A percentile compares a stretch with the other conserved stretches of the same genome.
phyloP scores from a whole-genome alignment of 1,140 invertebrate genomes.

The Musca vetustissima region DNA sequence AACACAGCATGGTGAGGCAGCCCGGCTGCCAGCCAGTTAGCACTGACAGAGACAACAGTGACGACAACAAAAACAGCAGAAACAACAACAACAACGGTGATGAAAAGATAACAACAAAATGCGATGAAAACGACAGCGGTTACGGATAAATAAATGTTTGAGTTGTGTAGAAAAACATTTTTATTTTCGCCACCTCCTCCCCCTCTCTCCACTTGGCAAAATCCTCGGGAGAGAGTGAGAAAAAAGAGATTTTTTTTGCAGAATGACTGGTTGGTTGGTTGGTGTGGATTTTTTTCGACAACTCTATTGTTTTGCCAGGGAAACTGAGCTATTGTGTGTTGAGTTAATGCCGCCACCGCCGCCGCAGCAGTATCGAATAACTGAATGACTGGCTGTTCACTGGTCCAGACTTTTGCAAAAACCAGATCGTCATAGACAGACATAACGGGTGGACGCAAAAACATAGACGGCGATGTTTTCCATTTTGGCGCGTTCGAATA shows the following conservation, averaged over 20 bases:
- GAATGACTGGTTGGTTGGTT: no score
- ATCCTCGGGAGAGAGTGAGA: background rate
- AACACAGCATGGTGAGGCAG: background rate
- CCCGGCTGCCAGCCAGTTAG: background rate
- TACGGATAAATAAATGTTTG: conserved; percentile 56
- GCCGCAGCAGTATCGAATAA: no score
- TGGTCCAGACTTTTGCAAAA: conserved; percentile 10
- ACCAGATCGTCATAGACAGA: conserved; percentile 8
- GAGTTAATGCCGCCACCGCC: background rate
- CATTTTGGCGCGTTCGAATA: conserved; percentile 19
- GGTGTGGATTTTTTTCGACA: no score
- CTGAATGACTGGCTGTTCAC: background rate
- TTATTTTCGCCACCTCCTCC: background rate
- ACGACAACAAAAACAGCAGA: conserved; percentile 25
- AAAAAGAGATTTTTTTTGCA: conserved; percentile 1
- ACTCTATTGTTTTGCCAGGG: background rate
- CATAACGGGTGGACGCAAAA: conserved; percentile 5
- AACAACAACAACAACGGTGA: conserved; percentile 50
- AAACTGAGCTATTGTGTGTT: conserved; percentile 8
- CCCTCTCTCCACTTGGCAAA: background rate
- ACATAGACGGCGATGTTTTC: background rate
- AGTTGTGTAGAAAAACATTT: conserved; percentile 56
- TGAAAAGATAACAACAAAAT: conserved; percentile 50
- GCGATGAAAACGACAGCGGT: conserved; percentile 53
- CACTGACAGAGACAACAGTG: conserved; percentile 3